A percentile compares a stretch with the other conserved stretches of the same genome.
Conservation (phyloP, 2,113 vertebrate genomes). For the Pantherophis guttatus region DNA sequence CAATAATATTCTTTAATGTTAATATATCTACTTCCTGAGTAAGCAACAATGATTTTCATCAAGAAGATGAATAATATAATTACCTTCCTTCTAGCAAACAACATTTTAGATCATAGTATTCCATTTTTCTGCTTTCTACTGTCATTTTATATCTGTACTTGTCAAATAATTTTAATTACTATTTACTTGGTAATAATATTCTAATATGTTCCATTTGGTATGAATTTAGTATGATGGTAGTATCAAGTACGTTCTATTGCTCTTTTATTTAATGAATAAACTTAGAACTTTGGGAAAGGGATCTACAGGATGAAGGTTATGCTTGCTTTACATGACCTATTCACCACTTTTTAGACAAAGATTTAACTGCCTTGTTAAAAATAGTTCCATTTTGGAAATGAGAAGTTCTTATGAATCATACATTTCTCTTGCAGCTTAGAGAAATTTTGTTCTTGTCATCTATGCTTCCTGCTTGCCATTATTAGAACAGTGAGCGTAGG, state of each 20-base stretch:
- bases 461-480: not conserved
- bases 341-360: not conserved
- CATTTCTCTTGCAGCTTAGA: not conserved
- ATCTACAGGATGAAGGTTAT: not conserved
- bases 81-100: conserved; percentile 36
- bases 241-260: not conserved
- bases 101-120: conserved; percentile 38
- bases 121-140: conserved; percentile 31
- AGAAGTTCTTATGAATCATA: not conserved
- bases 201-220: conserved; percentile 20
- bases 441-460: no score
- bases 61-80: conserved; percentile 52
- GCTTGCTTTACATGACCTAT: not conserved
- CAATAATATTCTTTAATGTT: conserved; percentile 40
- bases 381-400: not conserved
- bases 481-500: not conserved
- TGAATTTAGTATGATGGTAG: conserved; percentile 35
- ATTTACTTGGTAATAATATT: conserved; percentile 33
- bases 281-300: conserved; percentile 23
- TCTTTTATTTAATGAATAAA: not conserved
- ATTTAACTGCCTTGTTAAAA: not conserved
- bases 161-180: conserved; percentile 31
- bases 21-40: conserved; percentile 39
- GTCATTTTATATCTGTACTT: conserved; percentile 28
- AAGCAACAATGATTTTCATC: conserved; percentile 45